Percentiles rank a stretch among this genome's conserved stretches.
phyloP scores from a whole-genome alignment of 2,797 vertebrate genomes.

The Microhierax caerulescens region DNA sequence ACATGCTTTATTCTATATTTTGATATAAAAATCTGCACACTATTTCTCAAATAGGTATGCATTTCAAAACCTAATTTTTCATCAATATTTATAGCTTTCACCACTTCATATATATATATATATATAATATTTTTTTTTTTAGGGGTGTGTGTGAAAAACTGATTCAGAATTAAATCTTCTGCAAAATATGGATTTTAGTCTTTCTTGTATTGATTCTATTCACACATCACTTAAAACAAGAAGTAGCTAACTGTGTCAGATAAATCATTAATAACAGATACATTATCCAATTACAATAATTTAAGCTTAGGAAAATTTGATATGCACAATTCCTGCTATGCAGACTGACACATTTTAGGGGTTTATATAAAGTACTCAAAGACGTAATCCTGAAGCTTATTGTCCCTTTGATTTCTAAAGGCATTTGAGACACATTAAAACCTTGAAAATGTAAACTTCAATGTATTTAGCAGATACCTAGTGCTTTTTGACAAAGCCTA shows the following conservation, averaged over 20 bases:
- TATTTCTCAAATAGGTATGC: neutral
- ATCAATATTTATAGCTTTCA: neutral
- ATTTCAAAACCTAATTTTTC: neutral
- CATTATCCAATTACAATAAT: neutral
- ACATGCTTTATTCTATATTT: neutral
- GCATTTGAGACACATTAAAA: neutral
- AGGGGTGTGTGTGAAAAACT: neutral
- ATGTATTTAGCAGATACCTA: neutral
- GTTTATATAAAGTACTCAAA: neutral
- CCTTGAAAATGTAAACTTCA: neutral
- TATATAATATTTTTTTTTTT: neutral
- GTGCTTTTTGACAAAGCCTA: neutral
- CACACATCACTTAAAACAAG: neutral
- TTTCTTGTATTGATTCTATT: neutral
- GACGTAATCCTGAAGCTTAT: neutral
- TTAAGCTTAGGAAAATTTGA: neutral
- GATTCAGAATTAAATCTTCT: neutral
- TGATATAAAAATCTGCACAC: neutral
- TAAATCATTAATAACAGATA: neutral
- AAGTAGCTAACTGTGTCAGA: neutral
- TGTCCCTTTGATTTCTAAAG: neutral
- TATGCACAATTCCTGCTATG: fast-evolving
- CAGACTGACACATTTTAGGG: neutral
- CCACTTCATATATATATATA: neutral
- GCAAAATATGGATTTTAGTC: neutral